Evolutionary conservation across 1,140 invertebrate species (phyloP), one percentile per base, ranked within the genome.

Genomic region (Drosophila saltans): DNA sequence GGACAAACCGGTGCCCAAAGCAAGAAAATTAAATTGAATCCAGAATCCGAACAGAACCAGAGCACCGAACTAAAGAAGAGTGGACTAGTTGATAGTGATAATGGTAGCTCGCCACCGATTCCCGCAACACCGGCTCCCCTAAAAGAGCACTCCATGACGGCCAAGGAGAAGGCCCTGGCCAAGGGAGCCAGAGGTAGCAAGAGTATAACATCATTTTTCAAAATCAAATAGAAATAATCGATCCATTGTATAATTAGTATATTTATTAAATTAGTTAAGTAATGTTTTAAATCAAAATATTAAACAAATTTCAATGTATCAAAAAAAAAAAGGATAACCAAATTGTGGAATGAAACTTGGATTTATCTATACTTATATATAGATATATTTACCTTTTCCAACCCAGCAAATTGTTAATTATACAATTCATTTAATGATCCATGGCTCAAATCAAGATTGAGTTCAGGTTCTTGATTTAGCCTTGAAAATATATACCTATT

Each of bases 141-240:
- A 1, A 95, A 95, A 91, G 83, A 92, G 66, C 83, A 93, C 36
- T 76, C 82, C 6, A 64, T 93, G 26, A 93, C 93, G 11, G 93
- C 95, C 24, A 97, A 96, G 91, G 95, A 96, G 82, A 95, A 96
- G 76, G 94, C 95, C 1, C 93, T 95, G 88, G 94, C 95, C 72
- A 96, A 96, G 86, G 95, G 96, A 66, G 96, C 96, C 28, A 93
- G 93, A 79, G 95, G 95, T 48, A 95, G 94, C 24, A 96, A 96
- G 92, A 96, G 93, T 79, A 96, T 97, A 85, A 94, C 94, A 28
- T 95, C 94, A 57, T 96, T 96, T 92, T 96, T 97, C 85, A 95
- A 95, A 94, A 67, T 55, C 3, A 88, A 88, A 45, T 86, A 86
- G 61, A 2, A 11, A 36, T 36, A 36, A 36, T 16, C 16, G 16